These are phyloP conservation scores for Euwallacea fornicatus DNA, from an alignment of 1,140 invertebrate species.

Conservation along the genomic window DNA sequence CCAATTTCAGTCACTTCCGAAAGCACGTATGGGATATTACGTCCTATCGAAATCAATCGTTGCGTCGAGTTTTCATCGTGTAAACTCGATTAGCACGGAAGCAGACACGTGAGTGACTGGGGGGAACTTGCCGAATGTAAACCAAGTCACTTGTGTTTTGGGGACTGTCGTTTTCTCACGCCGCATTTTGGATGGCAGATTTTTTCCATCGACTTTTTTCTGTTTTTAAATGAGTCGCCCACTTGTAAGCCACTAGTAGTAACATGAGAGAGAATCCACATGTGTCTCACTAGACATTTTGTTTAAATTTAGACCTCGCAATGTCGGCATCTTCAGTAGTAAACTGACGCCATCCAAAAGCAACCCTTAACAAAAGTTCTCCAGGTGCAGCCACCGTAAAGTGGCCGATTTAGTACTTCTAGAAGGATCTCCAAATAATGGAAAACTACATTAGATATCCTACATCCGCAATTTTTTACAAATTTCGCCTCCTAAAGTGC, in stretches of 20 bases:
- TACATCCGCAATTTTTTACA: slow-evolving; percentile 16
- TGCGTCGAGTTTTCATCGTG: no score
- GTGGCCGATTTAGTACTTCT: slow-evolving; percentile 3
- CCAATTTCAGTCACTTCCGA: no score
- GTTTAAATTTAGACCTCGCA: not conserved
- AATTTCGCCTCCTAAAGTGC: slow-evolving; percentile 4
- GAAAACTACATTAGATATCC: slow-evolving; percentile 9
- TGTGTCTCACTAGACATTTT: not conserved
- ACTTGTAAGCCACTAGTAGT: not conserved
- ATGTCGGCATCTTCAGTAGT: not conserved
- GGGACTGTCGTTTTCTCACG: not conserved
- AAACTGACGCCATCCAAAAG: not conserved
- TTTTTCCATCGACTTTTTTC: slow-evolving; percentile 9
- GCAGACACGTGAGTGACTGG: not conserved
- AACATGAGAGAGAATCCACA: not conserved
- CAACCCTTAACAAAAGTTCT: not conserved
- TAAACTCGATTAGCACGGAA: no score
- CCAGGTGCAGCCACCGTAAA: slow-evolving; percentile 1
- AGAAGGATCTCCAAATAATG: slow-evolving; percentile 3
- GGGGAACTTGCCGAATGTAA: not conserved
- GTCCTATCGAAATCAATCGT: no score
- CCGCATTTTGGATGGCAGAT: slow-evolving; percentile 7
- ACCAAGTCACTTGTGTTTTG: not conserved
- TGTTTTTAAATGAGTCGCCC: not conserved
- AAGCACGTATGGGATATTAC: no score